Percentiles rank a stretch among this genome's conserved stretches.
Conservation (phyloP, 2,797 vertebrate species). For the Eremophila alpestris region DNA sequence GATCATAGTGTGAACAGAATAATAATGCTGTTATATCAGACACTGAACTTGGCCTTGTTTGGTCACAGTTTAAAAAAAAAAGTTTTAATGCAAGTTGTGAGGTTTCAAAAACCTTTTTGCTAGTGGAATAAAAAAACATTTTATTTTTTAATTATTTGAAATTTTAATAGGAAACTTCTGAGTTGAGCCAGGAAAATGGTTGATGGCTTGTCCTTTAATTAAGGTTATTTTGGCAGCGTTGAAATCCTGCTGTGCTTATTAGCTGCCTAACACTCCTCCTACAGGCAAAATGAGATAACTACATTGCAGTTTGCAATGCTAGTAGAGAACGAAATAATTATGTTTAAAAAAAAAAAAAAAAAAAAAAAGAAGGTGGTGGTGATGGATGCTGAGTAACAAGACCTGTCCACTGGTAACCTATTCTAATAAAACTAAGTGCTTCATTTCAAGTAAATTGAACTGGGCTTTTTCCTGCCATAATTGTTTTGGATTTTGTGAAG, state of each 20-base stretch:
- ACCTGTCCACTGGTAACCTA: background rate
- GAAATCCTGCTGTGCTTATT: constrained; percentile 14
- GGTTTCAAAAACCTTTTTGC: background rate
- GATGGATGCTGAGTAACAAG: background rate
- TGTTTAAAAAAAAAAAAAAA: too few relatives aligned
- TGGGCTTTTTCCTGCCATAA: background rate
- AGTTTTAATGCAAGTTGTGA: background rate
- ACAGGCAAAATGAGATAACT: constrained; percentile 68
- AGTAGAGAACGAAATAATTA: background rate
- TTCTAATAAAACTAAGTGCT: background rate
- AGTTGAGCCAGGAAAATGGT: background rate
- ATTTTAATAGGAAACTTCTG: background rate
- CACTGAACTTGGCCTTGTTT: background rate
- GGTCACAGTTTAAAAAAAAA: background rate
- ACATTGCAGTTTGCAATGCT: constrained; percentile 15
- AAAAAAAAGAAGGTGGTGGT: fast-evolving
- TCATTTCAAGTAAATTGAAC: background rate
- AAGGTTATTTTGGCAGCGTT: background rate
- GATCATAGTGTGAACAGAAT: background rate
- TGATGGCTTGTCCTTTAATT: background rate
- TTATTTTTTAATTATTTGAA: background rate
- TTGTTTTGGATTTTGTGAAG: background rate
- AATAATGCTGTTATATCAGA: background rate
- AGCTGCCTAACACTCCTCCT: constrained; percentile 72
- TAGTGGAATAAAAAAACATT: background rate